These are phyloP conservation scores for Myrmophylax atrothorax DNA, from an alignment of 2,113 vertebrate species.

Conservation along the genomic window DNA sequence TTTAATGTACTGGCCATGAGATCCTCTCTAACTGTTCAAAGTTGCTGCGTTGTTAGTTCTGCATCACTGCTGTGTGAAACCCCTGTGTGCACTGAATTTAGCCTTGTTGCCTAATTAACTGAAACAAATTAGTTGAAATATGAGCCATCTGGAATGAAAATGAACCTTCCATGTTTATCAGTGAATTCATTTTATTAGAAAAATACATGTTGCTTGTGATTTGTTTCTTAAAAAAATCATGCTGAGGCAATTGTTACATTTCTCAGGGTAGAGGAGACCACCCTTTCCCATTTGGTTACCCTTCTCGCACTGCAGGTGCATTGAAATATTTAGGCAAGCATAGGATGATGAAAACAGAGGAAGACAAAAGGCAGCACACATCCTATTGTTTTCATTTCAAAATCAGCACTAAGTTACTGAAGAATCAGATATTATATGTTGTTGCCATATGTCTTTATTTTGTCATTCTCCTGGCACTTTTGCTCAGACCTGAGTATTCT, in stretches of 20 bases:
- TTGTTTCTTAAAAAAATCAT: constrained; percentile 41
- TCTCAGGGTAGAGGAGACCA: neutral
- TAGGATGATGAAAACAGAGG: neutral
- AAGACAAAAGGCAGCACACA: neutral
- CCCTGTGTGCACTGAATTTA: constrained; percentile 32
- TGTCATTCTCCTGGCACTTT: neutral
- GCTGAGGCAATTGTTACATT: neutral
- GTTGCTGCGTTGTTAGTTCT: neutral
- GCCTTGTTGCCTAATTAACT: constrained; percentile 65
- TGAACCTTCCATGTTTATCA: constrained; percentile 36
- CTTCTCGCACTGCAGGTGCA: neutral
- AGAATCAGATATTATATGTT: neutral
- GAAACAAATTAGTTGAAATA: constrained; percentile 71
- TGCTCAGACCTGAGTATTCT: neutral
- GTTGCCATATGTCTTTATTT: neutral
- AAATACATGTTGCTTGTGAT: constrained; percentile 36
- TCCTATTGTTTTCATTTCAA: neutral
- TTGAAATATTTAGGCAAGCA: neutral
- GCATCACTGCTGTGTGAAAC: neutral
- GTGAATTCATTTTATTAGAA: constrained; percentile 34
- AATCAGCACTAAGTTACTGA: neutral
- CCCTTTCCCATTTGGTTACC: neutral
- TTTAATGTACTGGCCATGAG: neutral
- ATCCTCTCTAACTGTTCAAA: neutral
- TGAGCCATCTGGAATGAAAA: constrained; percentile 76